Evolutionary conservation across 2,113 vertebrate species (phyloP), one percentile per base, ranked within the genome.

Genomic region (Heterotis niloticus): DNA sequence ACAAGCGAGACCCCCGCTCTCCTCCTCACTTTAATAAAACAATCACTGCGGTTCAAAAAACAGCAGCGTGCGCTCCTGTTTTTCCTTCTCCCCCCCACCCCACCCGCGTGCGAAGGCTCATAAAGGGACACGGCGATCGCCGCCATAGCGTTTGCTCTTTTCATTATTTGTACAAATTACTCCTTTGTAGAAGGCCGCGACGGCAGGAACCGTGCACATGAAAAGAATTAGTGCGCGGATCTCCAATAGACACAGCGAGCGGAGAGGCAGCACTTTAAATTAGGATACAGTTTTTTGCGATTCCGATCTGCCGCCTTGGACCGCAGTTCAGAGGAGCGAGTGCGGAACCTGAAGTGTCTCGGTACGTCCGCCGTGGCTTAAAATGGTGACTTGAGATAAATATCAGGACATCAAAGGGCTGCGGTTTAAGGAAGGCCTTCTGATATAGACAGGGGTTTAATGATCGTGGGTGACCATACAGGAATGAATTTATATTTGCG

Each of bases 101-200:
- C 92, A 87, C 90, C 90, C 87, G 81, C 76, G 71, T 76, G 78
- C 80, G 17, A 82, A 76, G 83, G 67, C 79, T 86, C 89, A 90
- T 88, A 88, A 91, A 90, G 88, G 34, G 88, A 88, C 85, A 84
- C 89, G 86, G 88, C 81, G 87, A 91, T 91, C 90, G 90, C 87
- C 89, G 83, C 90, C 34, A 89, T 90, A 90, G 86, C 81, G 88
- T 86, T 85, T 83, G 87, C 88, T 92, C 88, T 91, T 92, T 92
- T 92, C 91, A 93, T 92, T 93, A 93, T 88, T 86, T 86, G 90
- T 87, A 86, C 88, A 92, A 92, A 92, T 91, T 79, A 90, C 87
- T 87, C 87, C 89, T 93, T 93, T 93, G 91, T 93, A 92, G 91
- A 80, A 79, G 78, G 80, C 86, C 84, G 84, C 90, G 88, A 90